Evolutionary conservation across 2,797 vertebrate species (phyloP).

Genomic region (Vultur gryphus): DNA sequence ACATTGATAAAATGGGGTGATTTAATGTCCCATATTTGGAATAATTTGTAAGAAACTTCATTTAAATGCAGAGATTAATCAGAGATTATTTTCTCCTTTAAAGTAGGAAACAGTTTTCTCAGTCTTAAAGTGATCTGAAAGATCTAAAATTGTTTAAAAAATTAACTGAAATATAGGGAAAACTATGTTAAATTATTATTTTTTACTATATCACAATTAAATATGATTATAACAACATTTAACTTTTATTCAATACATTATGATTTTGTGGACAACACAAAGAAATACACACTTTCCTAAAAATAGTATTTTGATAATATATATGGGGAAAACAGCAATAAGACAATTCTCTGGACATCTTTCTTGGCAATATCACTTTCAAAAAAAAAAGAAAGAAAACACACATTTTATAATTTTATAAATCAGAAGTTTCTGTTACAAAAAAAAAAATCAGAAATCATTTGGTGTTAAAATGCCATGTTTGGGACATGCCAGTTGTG

Average conservation of each 20-base stretch:
- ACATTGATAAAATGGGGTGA: not conserved
- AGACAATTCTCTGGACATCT: not conserved
- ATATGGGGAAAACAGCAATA: not conserved
- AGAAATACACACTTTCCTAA: not conserved
- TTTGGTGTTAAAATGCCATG: not conserved
- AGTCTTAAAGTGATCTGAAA: not conserved
- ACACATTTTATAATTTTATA: not conserved
- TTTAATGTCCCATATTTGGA: not conserved
- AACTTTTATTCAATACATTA: not conserved
- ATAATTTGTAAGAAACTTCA: conserved; percentile 4
- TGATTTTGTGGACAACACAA: not conserved
- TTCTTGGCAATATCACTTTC: not conserved
- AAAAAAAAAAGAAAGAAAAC: not conserved
- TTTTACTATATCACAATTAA: not conserved
- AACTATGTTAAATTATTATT: not conserved
- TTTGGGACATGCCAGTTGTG: not conserved
- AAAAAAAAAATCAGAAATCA: not conserved
- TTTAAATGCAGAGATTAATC: conserved; percentile 20
- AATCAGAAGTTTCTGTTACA: not conserved
- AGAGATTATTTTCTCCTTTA: not conserved
- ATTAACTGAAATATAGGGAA: not conserved
- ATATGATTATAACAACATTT: not conserved
- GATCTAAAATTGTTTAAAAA: not conserved
- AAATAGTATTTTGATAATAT: not conserved
- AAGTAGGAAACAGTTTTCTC: not conserved